Evolutionary conservation across 1,140 invertebrate species (phyloP).

Genomic region (Daktulosphaira vitifoliae): DNA sequence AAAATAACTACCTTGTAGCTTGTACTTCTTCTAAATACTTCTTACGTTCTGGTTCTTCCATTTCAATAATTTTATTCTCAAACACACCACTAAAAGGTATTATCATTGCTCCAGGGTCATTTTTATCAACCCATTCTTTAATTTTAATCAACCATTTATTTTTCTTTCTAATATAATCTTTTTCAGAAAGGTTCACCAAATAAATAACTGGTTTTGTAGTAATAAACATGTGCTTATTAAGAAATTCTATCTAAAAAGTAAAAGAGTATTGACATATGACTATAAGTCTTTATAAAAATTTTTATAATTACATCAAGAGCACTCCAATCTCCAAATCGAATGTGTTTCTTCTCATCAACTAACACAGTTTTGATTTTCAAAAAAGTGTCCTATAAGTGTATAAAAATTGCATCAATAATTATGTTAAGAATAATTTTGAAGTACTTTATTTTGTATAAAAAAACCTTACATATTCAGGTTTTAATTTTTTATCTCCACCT

Average conservation of each 20-base stretch:
- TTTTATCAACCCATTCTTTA: slow-evolving; percentile 97
- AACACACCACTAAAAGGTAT: slow-evolving; percentile 93
- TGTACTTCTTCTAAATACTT: slow-evolving; percentile 71
- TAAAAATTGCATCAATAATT: slow-evolving; percentile 33
- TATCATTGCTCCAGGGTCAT: slow-evolving; percentile 85
- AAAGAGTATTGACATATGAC: slow-evolving; percentile 35
- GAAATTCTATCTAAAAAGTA: slow-evolving; percentile 77
- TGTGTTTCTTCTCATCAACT: slow-evolving; percentile 83
- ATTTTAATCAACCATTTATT: slow-evolving; percentile 98
- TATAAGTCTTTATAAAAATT: slow-evolving; percentile 13
- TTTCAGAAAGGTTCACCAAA: slow-evolving; percentile 93
- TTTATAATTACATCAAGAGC: slow-evolving; percentile 71
- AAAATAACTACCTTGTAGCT: slow-evolving; percentile 59
- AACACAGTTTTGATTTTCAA: slow-evolving; percentile 78
- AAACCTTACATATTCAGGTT: slow-evolving; percentile 81
- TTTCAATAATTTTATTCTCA: slow-evolving; percentile 79
- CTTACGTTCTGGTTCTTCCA: slow-evolving; percentile 67
- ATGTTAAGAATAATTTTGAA: not conserved
- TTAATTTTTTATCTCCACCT: slow-evolving; percentile 90
- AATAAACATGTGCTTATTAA: slow-evolving; percentile 94
- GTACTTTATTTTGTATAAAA: slow-evolving; percentile 35
- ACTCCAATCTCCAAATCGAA: slow-evolving; percentile 89
- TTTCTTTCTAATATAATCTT: slow-evolving; percentile 97
- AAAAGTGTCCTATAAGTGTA: slow-evolving; percentile 66
- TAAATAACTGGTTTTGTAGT: slow-evolving; percentile 99